phyloP scores from a whole-genome alignment of 2,113 vertebrate species.

The Fregata magnificens region DNA sequence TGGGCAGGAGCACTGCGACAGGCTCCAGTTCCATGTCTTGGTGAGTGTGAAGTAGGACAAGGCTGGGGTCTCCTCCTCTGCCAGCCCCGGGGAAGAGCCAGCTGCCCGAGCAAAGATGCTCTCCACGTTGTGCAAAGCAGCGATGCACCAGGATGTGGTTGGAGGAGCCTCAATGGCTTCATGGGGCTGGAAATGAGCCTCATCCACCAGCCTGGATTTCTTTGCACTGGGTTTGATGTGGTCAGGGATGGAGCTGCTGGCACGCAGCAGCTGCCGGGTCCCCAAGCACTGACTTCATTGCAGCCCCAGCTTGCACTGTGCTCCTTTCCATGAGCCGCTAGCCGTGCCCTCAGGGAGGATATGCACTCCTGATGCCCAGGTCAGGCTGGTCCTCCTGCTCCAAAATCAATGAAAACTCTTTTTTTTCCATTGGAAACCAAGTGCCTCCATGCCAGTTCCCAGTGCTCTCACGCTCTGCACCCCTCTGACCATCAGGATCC shows the following conservation, averaged over 20 bases:
- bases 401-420: accelerated
- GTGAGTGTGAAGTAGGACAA: slow-evolving; percentile 63
- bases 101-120: neutral
- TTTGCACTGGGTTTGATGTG: neutral
- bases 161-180: too few species aligned
- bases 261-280: neutral
- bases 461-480: neutral
- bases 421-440: accelerated
- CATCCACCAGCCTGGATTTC: accelerated
- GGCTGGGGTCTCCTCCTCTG: neutral
- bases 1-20: slow-evolving; percentile 78
- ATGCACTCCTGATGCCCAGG: accelerated
- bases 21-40: slow-evolving; percentile 89
- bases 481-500: neutral
- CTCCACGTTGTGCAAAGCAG: neutral
- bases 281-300: neutral
- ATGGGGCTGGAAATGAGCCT: neutral
- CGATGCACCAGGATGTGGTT: accelerated
- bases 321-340: neutral
- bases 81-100: neutral
- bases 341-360: accelerated
- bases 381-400: neutral
- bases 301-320: neutral
- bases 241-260: neutral
- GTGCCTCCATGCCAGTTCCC: accelerated